Evolutionary conservation across 2,888 invertebrate genomes (phyloP).

Genomic region (Operophtera brumata): DNA sequence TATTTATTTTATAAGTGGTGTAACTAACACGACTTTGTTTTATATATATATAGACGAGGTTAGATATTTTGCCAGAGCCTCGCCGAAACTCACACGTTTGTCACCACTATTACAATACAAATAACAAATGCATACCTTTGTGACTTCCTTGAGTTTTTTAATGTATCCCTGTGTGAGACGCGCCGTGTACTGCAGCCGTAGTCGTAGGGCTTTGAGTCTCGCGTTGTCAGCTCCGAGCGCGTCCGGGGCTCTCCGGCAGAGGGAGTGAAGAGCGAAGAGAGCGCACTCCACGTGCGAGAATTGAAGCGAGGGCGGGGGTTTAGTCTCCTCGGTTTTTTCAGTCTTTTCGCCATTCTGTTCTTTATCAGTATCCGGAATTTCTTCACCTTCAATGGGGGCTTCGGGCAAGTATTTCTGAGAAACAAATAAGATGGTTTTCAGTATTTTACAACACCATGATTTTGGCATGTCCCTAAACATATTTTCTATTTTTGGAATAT

Average conservation of each 20-base stretch:
- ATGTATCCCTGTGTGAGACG: constrained; percentile 92
- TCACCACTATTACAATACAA: too few relatives aligned
- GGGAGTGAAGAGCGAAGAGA: constrained; percentile 86
- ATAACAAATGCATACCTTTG: constrained; percentile 56
- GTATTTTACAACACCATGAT: too few relatives aligned
- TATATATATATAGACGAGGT: too few relatives aligned
- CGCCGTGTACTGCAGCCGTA: constrained; percentile 94
- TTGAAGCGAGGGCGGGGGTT: constrained; percentile 89
- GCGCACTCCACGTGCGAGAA: constrained; percentile 97
- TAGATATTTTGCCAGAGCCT: too few relatives aligned
- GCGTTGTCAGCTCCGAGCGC: constrained; percentile 85
- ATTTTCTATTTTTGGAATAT: too few relatives aligned
- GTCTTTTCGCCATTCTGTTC: constrained; percentile 60
- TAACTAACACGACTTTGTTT: too few relatives aligned
- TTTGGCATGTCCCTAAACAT: too few relatives aligned
- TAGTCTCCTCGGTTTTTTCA: constrained; percentile 51
- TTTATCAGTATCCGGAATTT: constrained; percentile 75
- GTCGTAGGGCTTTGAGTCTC: constrained; percentile 90
- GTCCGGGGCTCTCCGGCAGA: constrained; percentile 90
- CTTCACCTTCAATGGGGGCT: constrained; percentile 84
- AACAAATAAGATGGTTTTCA: constrained; percentile 19
- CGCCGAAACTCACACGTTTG: too few relatives aligned
- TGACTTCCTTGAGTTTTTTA: constrained; percentile 85
- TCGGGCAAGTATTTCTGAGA: constrained; percentile 92
- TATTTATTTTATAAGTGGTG: too few relatives aligned